Base-by-base conservation (phyloP, 2,113 vertebrate genomes). In the Brachyhypopomus gauderio region DNA sequence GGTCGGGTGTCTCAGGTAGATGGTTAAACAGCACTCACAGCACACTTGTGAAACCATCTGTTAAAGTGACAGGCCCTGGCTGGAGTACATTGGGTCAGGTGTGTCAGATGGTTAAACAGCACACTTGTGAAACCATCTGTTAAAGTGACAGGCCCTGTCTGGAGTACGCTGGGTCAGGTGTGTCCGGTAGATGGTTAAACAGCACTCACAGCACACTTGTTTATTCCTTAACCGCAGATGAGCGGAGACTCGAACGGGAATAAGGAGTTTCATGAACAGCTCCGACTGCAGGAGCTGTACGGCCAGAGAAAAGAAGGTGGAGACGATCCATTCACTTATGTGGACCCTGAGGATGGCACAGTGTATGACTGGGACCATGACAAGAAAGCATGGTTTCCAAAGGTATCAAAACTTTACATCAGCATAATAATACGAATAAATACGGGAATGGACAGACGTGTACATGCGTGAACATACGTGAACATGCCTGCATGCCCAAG, bases 311-410 rank as follows among this genome's bases (percentile, higher is more conserved):
- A 85, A 0, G 88, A 67, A 0, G 87, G 76, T 3, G 87, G 87
- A 4, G 89, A 87, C 0, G 94, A 96, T 82, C 87, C 93, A 0
- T 86, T 86, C 80, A 95, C 94, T 2, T 96, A 92, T 34, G 93
- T 91, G 2, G 95, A 98, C 85, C 94, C 93, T 3, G 88, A 93
- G 16, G 94, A 96, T 3, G 97, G 96, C 45, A 96, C 95, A 0
- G 94, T 94, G 14, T 98, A 97, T 55, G 96, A 98, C 89, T 97
- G 97, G 97, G 96, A 98, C 88, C 90, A 91, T 7, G 95, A 96
- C 27, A 98, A 95, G 92, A 97, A 95, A 78, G 97, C 96, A 77
- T 98, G 97, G 96, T 98, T 98, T 84, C 97, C 97, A 14, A 98
- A 97, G 93, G 97, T 98, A 92, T 17, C 1, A 20, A 0, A 4